Conservation (phyloP, 1,140 invertebrate species). For the Chionoecetes opilio region DNA sequence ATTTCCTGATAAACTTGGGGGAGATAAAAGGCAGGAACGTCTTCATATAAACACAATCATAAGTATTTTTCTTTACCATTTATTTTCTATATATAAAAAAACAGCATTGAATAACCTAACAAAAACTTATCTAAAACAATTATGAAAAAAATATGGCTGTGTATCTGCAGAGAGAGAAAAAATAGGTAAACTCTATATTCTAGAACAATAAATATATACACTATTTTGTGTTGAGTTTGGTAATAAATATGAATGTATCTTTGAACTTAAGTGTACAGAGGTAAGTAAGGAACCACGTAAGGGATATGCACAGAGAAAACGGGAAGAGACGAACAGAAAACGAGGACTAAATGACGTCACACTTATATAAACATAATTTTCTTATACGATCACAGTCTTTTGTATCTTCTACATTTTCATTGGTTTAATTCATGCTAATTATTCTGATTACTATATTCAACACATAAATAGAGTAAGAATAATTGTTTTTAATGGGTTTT, state of each 20-base stretch:
- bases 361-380: neutral
- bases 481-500: neutral
- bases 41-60: no score
- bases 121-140: no score
- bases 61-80: no score
- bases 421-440: neutral
- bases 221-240: neutral
- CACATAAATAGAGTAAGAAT: neutral
- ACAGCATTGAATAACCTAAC: no score
- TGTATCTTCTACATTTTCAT: neutral
- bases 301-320: neutral
- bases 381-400: neutral
- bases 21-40: no score
- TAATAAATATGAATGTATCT: constrained; percentile 9
- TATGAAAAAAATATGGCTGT: no score
- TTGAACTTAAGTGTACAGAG: constrained; percentile 21
- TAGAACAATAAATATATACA: neutral
- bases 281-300: constrained; percentile 1
- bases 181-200: neutral
- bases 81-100: no score
- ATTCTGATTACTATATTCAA: neutral
- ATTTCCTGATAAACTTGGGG: no score
- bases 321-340: constrained; percentile 2
- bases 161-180: no score
- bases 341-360: neutral